A percentile compares a stretch with the other conserved stretches of the same genome.
Evolutionary conservation across 2,888 invertebrate genomes (phyloP).

Genomic region (Hirudinaria manillensis): DNA sequence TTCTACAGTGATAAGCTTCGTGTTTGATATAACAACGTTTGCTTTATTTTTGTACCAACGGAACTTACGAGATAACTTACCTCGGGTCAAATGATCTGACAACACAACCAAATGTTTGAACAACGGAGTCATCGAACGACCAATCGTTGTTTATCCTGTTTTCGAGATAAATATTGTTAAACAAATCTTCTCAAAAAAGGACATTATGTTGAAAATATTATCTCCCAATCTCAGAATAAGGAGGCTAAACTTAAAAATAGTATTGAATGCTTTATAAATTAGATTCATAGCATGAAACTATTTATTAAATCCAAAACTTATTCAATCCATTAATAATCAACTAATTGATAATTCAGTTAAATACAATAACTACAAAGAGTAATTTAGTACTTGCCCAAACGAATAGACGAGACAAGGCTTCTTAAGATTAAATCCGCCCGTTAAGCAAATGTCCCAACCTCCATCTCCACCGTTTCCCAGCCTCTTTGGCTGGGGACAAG

Average conservation of each 20-base stretch:
- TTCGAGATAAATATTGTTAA: neutral
- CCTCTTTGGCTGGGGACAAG: conserved; percentile 31
- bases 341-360: neutral
- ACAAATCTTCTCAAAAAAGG: neutral
- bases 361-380: neutral
- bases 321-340: too few species aligned
- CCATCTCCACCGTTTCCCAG: conserved; percentile 43
- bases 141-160: conserved; percentile 40
- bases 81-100: conserved; percentile 47
- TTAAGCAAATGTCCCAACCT: conserved; percentile 49
- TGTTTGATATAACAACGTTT: neutral
- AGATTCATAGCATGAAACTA: neutral
- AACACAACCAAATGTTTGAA: conserved; percentile 42
- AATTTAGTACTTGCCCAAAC: conserved; percentile 42
- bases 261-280: neutral
- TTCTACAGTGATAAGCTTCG: too few species aligned
- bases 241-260: neutral
- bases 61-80: conserved; percentile 35
- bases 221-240: neutral
- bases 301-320: neutral
- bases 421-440: conserved; percentile 43
- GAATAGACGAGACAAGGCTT: conserved; percentile 47
- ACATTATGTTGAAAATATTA: neutral
- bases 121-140: conserved; percentile 39
- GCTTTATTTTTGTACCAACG: neutral